phyloP scores from a whole-genome alignment of 2,113 vertebrate genomes.

The Lycocorax pyrrhopterus region DNA sequence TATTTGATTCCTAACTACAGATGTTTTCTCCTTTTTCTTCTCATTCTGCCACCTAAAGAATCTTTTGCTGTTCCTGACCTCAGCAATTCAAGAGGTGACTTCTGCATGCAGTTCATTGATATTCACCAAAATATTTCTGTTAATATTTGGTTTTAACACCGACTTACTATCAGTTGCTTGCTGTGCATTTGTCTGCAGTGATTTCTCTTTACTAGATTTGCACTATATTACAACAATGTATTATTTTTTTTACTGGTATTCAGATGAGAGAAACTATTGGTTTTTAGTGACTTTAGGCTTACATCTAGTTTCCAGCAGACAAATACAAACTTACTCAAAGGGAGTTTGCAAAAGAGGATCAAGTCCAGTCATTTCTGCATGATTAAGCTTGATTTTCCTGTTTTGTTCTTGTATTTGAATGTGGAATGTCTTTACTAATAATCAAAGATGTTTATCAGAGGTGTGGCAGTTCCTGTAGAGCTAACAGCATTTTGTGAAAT shows the following conservation, averaged over 20 bases:
- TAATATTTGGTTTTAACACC: conserved; percentile 19
- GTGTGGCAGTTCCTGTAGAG: not conserved
- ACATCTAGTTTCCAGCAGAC: not conserved
- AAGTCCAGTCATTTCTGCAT: conserved; percentile 40
- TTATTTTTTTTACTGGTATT: not conserved
- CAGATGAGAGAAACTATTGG: not conserved
- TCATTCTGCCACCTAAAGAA: conserved; percentile 86
- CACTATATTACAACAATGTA: not conserved
- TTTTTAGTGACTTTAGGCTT: not conserved
- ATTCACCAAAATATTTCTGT: conserved; percentile 54
- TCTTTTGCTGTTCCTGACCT: conserved; percentile 97
- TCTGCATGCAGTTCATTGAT: conserved; percentile 77
- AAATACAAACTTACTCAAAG: not conserved
- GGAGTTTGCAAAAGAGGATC: not conserved
- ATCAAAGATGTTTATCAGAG: not conserved
- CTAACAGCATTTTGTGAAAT: not conserved
- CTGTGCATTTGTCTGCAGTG: conserved; percentile 22
- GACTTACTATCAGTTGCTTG: conserved; percentile 20
- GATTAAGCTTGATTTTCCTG: conserved; percentile 20
- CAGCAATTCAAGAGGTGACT: conserved; percentile 99
- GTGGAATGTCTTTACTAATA: conserved; percentile 53
- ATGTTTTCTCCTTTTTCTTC: conserved; percentile 80
- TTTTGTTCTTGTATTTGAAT: conserved; percentile 22
- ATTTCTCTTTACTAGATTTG: not conserved
- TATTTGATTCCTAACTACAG: conserved; percentile 73